Evolutionary conservation across 2,113 vertebrate species (phyloP).

Genomic region (Aphelocoma coerulescens): DNA sequence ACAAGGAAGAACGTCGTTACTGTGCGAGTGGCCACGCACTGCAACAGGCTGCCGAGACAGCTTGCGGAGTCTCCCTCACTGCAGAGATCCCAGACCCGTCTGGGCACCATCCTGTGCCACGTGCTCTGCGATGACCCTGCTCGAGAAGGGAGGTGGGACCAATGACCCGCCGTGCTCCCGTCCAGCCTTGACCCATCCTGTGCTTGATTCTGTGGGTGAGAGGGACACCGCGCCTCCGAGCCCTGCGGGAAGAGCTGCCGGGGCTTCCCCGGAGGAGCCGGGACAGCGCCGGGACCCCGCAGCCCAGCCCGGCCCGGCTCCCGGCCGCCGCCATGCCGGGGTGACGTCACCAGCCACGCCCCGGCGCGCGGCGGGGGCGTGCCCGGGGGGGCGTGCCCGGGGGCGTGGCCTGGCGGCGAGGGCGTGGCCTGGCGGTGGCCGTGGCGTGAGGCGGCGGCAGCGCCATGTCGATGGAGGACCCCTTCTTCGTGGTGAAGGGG

Average conservation of each 20-base stretch:
- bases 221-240: not conserved
- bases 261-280: too few species aligned
- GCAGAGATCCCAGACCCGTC: fast-evolving
- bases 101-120: fast-evolving
- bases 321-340: fast-evolving
- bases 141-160: not conserved
- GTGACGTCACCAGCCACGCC: fast-evolving
- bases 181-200: not conserved
- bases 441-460: constrained; percentile 20
- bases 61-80: fast-evolving
- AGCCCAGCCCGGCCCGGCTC: fast-evolving
- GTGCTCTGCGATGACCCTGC: not conserved
- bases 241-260: not conserved
- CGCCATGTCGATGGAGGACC: constrained; percentile 96
- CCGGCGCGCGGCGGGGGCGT: not conserved
- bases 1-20: not conserved
- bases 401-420: not conserved
- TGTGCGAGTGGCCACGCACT: too few species aligned
- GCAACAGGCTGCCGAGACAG: not conserved
- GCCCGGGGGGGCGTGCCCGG: fast-evolving
- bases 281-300: fast-evolving
- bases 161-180: not conserved
- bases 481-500: constrained; percentile 98
- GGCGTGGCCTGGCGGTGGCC: constrained; percentile 6
- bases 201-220: fast-evolving